phyloP scores from a whole-genome alignment of 2,113 vertebrate species.

The Odontesthes bonariensis region DNA sequence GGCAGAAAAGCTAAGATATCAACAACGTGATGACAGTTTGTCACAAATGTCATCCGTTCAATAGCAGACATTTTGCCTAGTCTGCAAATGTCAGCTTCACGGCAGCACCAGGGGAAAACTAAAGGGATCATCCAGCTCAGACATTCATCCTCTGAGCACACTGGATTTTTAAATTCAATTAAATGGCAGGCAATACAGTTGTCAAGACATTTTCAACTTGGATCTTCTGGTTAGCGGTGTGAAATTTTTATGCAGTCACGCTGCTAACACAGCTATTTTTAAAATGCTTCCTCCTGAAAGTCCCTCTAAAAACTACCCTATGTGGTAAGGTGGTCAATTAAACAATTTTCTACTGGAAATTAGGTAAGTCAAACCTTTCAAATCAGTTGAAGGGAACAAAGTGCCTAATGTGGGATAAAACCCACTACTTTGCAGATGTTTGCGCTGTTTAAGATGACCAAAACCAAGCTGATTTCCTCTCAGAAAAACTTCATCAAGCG shows the following conservation, averaged over 20 bases:
- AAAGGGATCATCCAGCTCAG: not conserved
- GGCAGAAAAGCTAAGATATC: not conserved
- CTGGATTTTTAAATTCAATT: not conserved
- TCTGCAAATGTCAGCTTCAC: constrained; percentile 6
- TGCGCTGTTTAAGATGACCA: not conserved
- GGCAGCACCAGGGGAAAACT: not conserved
- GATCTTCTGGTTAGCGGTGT: not conserved
- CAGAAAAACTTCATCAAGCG: not conserved
- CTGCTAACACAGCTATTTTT: too few species aligned
- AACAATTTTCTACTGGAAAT: not conserved
- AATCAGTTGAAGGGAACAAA: not conserved
- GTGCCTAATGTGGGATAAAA: not conserved
- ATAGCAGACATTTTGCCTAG: not conserved
- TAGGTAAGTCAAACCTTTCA: not conserved
- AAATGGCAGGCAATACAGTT: not conserved
- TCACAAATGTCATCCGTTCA: not conserved
- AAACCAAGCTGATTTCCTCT: not conserved
- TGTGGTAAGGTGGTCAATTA: not conserved
- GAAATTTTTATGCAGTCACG: not conserved
- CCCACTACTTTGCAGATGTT: not conserved
- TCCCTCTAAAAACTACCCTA: not conserved
- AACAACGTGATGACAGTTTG: not conserved
- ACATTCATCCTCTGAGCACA: not conserved
- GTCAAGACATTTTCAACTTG: not conserved
- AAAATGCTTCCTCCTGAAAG: constrained; percentile 1